Base-by-base conservation (phyloP, 2,888 invertebrate species). In the Argyresthia goedartella region DNA sequence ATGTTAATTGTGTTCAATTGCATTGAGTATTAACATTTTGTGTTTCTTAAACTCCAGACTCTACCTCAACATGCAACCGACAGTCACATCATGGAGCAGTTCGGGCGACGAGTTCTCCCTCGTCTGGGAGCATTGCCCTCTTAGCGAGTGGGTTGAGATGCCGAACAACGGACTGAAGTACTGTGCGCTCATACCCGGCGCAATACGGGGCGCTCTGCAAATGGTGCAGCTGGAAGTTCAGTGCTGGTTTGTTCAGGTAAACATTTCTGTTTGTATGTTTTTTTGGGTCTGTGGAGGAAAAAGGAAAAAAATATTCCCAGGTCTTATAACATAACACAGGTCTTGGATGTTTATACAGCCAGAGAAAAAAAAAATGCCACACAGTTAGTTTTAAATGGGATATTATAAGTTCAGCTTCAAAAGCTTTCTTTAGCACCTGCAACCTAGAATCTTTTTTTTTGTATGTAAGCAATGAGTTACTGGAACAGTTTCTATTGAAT, bases 221-320 rank as follows among this genome's bases (percentile, higher is more conserved):
- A 99, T 99, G 97, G 98, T 99, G 43, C 98, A 99, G 74, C 89
- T 99, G 73, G 98, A 99, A 79, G 95, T 98, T 7, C 93, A 95
- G 66, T 93, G 95, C 62, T 96, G 95, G 94, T 97, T 99, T 87
- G 93, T 95, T 1, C 92, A 92, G 88, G 90, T 90, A 65, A 59
- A 15, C 44, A 11, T n/a, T n/a, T 25, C 2, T 25, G 2, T 39
- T 7, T 36, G 36, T 8, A 36, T 39, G n/a, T 11, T 11, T 39
- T 39, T 39, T 39, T 11, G 36, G 36, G 36, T 39, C 3, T 39
- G 39, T 39, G 3, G n/a, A n/a, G 6, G 25, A 4, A 4, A 25
- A 25, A 25, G n/a, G n/a, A n/a, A n/a, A n/a, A n/a, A n/a, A n/a
- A n/a, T n/a, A n/a, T n/a, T n/a, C n/a, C n/a, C n/a, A n/a, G n/a